A percentile compares a stretch with the other conserved stretches of the same genome.
phyloP scores from a whole-genome alignment of 2,113 vertebrate species.

The Phoxinus phoxinus region DNA sequence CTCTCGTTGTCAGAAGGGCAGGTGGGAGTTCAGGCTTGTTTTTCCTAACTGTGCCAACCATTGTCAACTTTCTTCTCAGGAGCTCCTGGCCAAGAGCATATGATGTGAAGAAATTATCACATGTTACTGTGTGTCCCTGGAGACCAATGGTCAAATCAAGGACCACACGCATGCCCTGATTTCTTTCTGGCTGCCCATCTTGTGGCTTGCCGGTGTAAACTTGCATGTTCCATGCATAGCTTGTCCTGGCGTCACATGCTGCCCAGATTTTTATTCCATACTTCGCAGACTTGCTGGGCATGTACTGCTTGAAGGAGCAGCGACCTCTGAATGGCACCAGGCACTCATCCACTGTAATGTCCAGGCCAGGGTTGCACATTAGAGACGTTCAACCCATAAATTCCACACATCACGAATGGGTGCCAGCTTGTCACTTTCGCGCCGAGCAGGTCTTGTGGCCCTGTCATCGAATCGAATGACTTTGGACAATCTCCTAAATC shows the following conservation, averaged over 20 bases:
- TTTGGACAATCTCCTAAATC: no score
- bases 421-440: not conserved
- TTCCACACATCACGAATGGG: not conserved
- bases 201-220: not conserved
- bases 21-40: not conserved
- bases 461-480: not conserved
- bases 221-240: not conserved
- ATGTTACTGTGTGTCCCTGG: no score
- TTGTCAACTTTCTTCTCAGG: not conserved
- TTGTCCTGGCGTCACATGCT: not conserved
- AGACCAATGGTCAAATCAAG: no score
- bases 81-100: not conserved
- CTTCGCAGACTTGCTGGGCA: not conserved
- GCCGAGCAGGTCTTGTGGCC: not conserved
- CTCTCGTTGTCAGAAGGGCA: not conserved
- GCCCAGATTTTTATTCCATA: not conserved
- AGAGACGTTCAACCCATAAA: not conserved
- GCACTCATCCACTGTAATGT: not conserved
- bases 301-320: not conserved
- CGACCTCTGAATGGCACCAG: not conserved
- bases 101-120: no score
- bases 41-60: not conserved
- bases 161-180: no score
- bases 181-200: not conserved
- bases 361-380: not conserved